Evolutionary conservation across 2,113 vertebrate species (phyloP).

Genomic region (Physeter macrocephalus): DNA sequence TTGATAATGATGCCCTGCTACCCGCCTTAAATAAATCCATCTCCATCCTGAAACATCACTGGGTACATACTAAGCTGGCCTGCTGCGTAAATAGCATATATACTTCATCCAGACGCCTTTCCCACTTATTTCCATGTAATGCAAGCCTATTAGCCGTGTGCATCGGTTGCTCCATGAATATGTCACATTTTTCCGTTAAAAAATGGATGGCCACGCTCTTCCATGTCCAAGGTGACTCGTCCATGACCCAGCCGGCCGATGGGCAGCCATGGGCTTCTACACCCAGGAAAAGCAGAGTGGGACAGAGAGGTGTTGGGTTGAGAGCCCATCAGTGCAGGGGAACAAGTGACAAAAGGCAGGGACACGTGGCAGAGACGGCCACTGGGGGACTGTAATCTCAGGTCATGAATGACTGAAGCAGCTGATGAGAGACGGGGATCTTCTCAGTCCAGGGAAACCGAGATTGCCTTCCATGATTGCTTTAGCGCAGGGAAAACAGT

Average conservation of each 20-base stretch:
- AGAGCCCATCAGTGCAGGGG: too few species aligned
- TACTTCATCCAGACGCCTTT: not conserved
- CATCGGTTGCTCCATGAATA: not conserved
- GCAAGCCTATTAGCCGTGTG: not conserved
- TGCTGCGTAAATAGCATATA: rapidly evolving
- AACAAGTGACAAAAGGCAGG: not conserved
- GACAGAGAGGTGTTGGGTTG: not conserved
- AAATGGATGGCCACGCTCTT: not conserved
- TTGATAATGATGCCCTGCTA: too few species aligned
- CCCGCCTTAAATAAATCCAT: too few species aligned
- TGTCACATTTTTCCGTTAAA: not conserved
- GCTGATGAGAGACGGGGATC: not conserved
- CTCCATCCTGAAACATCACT: not conserved
- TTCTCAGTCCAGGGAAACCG: not conserved
- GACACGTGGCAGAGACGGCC: not conserved
- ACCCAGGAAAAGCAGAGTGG: not conserved
- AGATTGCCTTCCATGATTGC: not conserved
- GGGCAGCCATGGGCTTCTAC: too few species aligned
- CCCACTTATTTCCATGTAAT: not conserved
- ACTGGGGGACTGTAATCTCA: too few species aligned
- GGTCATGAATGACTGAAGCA: not conserved
- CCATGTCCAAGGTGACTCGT: not conserved
- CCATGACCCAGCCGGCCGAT: not conserved
- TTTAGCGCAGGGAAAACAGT: not conserved
- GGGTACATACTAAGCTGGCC: not conserved